Evolutionary conservation across 2,888 invertebrate genomes (phyloP).

Genomic region (Yponomeuta malinellus): DNA sequence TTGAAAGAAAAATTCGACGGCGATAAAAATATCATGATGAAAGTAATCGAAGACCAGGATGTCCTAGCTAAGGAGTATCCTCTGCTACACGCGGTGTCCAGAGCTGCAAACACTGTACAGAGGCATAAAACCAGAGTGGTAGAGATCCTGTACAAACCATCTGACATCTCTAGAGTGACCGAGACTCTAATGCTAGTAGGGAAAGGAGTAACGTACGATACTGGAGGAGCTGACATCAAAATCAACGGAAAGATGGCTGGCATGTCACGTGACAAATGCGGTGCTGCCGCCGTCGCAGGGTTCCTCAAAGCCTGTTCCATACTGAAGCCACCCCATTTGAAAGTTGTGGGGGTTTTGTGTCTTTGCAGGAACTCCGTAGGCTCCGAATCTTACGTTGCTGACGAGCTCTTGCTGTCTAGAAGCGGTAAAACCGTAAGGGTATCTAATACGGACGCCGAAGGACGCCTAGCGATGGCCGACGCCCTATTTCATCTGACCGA

Average conservation of each 20-base stretch:
- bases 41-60: conserved; percentile 76
- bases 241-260: conserved; percentile 82
- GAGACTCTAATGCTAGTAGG: conserved; percentile 89
- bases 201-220: conserved; percentile 90
- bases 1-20: conserved; percentile 78
- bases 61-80: conserved; percentile 85
- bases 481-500: conserved; percentile 74
- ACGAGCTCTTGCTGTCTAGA: conserved; percentile 87
- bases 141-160: conserved; percentile 79
- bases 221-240: conserved; percentile 88
- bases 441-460: conserved; percentile 94
- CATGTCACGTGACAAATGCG: conserved; percentile 94
- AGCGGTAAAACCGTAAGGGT: conserved; percentile 88
- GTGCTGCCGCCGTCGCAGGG: conserved; percentile 91
- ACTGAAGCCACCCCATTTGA: conserved; percentile 81
- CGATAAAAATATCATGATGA: conserved; percentile 77
- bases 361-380: conserved; percentile 93
- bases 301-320: conserved; percentile 86
- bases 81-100: conserved; percentile 82
- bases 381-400: conserved; percentile 87
- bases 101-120: conserved; percentile 81
- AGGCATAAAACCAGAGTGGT: conserved; percentile 79
- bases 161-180: conserved; percentile 59
- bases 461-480: conserved; percentile 92
- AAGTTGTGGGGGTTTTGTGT: conserved; percentile 85